A percentile compares a stretch with the other conserved stretches of the same genome.
Conservation (phyloP, 2,113 vertebrate species). For the Ammospiza caudacuta region DNA sequence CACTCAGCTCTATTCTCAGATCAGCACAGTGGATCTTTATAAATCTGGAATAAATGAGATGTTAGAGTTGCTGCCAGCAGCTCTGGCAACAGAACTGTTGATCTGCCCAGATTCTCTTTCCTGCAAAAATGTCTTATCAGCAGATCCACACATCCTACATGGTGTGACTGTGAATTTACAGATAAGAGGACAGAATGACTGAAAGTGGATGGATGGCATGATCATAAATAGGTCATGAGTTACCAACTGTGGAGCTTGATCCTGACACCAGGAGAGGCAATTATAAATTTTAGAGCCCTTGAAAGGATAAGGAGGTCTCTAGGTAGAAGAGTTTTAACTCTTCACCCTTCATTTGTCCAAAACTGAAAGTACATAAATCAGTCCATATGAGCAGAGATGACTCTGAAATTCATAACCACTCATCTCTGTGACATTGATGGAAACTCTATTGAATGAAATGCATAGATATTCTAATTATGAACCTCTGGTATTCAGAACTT, state of each 20-base stretch:
- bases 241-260: slow-evolving; percentile 27
- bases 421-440: slow-evolving; percentile 64
- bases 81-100: slow-evolving; percentile 52
- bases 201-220: slow-evolving; percentile 36
- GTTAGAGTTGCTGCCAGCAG: slow-evolving; percentile 60
- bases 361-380: slow-evolving; percentile 64
- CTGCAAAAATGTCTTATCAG: slow-evolving; percentile 56
- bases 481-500: slow-evolving; percentile 60
- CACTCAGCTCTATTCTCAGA: neutral
- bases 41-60: slow-evolving; percentile 66
- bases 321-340: slow-evolving; percentile 59
- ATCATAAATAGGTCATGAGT: slow-evolving; percentile 18
- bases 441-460: slow-evolving; percentile 58
- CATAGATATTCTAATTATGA: slow-evolving; percentile 60
- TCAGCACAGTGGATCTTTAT: slow-evolving; percentile 57
- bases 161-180: slow-evolving; percentile 22
- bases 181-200: slow-evolving; percentile 50
- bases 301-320: slow-evolving; percentile 17
- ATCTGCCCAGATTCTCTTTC: slow-evolving; percentile 34
- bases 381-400: slow-evolving; percentile 1
- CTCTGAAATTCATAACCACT: slow-evolving; percentile 68
- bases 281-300: slow-evolving; percentile 27
- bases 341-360: slow-evolving; percentile 61
- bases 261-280: neutral
- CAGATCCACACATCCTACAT: slow-evolving; percentile 48